Evolutionary conservation across 2,113 vertebrate genomes (phyloP).

Genomic region (Petrocephalus microphthalmus): DNA sequence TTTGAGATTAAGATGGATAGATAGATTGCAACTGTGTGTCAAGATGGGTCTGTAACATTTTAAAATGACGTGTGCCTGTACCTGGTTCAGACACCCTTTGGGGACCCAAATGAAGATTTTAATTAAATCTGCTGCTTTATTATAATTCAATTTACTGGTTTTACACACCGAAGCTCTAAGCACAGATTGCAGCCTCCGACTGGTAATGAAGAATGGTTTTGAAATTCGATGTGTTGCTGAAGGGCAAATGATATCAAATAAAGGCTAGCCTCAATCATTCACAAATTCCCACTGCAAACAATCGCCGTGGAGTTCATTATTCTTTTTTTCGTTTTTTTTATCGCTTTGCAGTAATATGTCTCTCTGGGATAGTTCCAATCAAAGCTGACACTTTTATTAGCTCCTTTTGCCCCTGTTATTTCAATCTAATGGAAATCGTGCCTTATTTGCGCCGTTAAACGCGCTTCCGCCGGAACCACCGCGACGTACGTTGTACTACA

Average conservation of each 20-base stretch:
- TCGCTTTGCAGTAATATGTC: conserved; percentile 29
- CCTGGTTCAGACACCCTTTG: background rate
- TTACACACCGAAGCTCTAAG: background rate
- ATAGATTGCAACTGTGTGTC: background rate
- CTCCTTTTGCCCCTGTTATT: conserved; percentile 32
- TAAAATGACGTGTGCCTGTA: background rate
- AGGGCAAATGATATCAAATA: conserved; percentile 15
- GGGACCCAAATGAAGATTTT: conserved; percentile 10
- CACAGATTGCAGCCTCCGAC: conserved; percentile 9
- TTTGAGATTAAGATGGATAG: background rate
- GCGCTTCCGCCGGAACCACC: conserved; percentile 46
- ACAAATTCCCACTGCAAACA: conserved; percentile 28
- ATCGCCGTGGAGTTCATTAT: conserved; percentile 24
- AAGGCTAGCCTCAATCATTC: conserved; percentile 21
- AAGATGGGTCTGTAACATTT: background rate
- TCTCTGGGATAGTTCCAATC: conserved; percentile 30
- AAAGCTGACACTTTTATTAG: conserved; percentile 43
- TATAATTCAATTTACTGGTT: conserved; percentile 1
- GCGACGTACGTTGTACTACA: conserved; percentile 35
- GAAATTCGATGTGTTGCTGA: background rate
- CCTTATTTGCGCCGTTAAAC: conserved; percentile 33
- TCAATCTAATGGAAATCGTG: conserved; percentile 22
- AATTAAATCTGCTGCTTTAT: conserved; percentile 22
- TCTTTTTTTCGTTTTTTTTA: conserved; percentile 23
- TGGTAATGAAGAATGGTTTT: conserved; percentile 5